Conservation (phyloP, 2,113 vertebrate species). For the Trochalopteron elliotii region DNA sequence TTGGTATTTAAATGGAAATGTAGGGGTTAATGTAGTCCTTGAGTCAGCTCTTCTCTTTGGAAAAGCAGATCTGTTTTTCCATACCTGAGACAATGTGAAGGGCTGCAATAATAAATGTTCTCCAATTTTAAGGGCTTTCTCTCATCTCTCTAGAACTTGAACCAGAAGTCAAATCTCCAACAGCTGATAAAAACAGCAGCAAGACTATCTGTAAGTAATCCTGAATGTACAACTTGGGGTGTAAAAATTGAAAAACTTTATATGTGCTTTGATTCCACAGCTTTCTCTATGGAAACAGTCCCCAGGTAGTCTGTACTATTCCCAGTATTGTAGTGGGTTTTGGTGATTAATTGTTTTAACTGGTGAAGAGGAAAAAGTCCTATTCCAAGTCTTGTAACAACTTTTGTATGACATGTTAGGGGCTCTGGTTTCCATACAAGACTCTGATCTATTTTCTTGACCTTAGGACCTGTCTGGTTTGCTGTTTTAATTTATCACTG, state of each 20-base stretch:
- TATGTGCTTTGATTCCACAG: background rate
- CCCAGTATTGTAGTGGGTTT: background rate
- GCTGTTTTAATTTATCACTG: background rate
- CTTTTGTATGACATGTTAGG: background rate
- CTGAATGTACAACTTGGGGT: background rate
- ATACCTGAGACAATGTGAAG: background rate
- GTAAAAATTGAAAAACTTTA: background rate
- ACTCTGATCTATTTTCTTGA: background rate
- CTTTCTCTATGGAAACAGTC: background rate
- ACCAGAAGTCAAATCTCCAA: conserved; percentile 79
- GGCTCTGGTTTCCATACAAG: background rate
- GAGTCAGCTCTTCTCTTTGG: background rate
- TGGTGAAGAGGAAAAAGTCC: background rate
- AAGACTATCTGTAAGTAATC: conserved; percentile 83
- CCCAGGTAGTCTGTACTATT: background rate
- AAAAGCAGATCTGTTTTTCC: background rate
- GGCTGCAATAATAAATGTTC: background rate
- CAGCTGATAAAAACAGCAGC: conserved; percentile 81
- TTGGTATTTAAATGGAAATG: background rate
- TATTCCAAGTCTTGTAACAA: background rate
- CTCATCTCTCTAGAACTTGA: conserved; percentile 74
- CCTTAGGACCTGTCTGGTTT: background rate
- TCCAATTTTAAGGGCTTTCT: background rate
- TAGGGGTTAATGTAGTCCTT: background rate
- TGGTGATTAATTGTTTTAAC: background rate